A percentile compares a stretch with the other conserved stretches of the same genome.
Evolutionary conservation across 1,140 invertebrate species (phyloP).

Genomic region (Gonatopus flavifemur): DNA sequence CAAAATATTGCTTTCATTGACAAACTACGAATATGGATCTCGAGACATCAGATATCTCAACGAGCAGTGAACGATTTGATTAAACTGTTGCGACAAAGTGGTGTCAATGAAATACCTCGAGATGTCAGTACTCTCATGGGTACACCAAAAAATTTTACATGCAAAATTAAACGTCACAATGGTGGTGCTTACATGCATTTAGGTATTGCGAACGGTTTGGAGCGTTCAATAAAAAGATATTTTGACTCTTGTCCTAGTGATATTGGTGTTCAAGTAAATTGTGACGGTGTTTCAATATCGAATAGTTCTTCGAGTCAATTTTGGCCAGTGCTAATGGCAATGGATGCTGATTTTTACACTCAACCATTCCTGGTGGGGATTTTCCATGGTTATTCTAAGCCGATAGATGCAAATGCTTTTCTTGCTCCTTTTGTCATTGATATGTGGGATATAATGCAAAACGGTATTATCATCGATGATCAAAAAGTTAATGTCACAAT

Average conservation of each 20-base stretch:
- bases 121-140: constrained; percentile 12
- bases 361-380: constrained; percentile 20
- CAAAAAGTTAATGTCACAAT: too few species aligned
- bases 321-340: constrained; percentile 20
- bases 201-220: constrained; percentile 4
- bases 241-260: constrained; percentile 2
- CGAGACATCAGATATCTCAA: constrained; percentile 2
- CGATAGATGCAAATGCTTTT: constrained; percentile 16
- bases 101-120: constrained; percentile 6
- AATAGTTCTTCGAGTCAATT: constrained; percentile 20
- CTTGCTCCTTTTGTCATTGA: constrained; percentile 17
- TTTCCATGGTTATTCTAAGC: constrained; percentile 16
- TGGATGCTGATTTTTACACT: constrained; percentile 17
- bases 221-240: constrained; percentile 8
- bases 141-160: constrained; percentile 3
- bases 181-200: constrained; percentile 15
- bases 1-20: too few species aligned
- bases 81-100: constrained; percentile 9
- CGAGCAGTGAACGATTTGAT: constrained; percentile 9
- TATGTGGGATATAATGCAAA: constrained; percentile 5
- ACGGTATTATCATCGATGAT: constrained; percentile 4
- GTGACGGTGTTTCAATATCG: constrained; percentile 19
- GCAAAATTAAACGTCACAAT: background rate
- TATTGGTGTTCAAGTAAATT: constrained; percentile 8
- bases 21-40: constrained; percentile 7